Base-by-base conservation (phyloP, 2,113 vertebrate species). In the Leptodactylus fuscus region DNA sequence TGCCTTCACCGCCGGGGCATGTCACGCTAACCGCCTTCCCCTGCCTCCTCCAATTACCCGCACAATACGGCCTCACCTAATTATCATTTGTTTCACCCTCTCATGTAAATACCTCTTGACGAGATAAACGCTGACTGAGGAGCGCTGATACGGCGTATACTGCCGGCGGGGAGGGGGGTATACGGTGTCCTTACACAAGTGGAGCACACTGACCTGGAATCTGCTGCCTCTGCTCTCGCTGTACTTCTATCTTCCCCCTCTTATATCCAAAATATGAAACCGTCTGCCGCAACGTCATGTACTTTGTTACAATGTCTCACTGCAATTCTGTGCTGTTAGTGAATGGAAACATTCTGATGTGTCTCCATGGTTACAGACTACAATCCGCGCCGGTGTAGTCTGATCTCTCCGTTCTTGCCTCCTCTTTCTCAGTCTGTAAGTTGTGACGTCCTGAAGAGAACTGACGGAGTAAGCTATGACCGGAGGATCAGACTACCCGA, bases 101-200 rank as follows among this genome's bases (percentile, higher is more conserved):
- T 58, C 32, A 62, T 60, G 51, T 58, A 79, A 58, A 79, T 79
- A 58, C 22, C 22, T 38, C n/a, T 2, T 22, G 65, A 69, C 65
- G 32, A 55, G 11, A 38, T 58, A 38, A 58, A 34, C 46, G 1
- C 22, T 27, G 36, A 15, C 32, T 75, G 67, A 6, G 16, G 18
- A 3, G 34, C 67, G 3, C 13, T 46, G n/a, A 29, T 13, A 20
- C n/a, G 9, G 71, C 71, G 20, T 11, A 0, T 20, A 38, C 24
- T 16, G 36, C 71, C 12, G 46, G 48, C 1, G 2, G 48, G 3
- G 16, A 16, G 62, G 62, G 60, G 27, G 10, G 15, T 70, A 34
- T 2, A 7, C 9, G 27, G 13, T 36, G 2, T 29, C 10, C 10
- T 60, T 65, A 65, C 24, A 67, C 60, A 15, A 29, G 16, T 6